Base-by-base conservation (phyloP, 1,140 invertebrate species). In the Mamestra configurata region DNA sequence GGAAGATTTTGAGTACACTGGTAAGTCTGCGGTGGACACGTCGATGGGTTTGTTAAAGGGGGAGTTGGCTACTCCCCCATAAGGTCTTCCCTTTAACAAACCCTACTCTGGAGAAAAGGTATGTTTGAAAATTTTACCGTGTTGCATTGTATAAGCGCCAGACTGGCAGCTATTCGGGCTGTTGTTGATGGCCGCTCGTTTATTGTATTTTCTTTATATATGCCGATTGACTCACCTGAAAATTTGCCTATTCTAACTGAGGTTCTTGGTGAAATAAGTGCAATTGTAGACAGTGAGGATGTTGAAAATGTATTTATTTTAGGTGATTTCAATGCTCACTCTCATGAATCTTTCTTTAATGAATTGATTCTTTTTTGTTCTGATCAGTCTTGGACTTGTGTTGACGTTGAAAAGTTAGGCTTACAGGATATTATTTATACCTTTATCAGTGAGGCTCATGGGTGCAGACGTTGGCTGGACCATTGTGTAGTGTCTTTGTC, bases 101-200 rank as follows among this genome's bases (percentile, higher is more conserved):
- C 78, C 3, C 13, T 82, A 7, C 43, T 82, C 24, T 82, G 81
- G 81, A 43, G 6, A 79, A 79, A 24, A 49, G 20, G 22, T 64
- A 53, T 77, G 0, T 82, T 82, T 40, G 18, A 64, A 5, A 18
- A 4, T 5, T 77, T 79, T 18, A 71, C 75, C 11, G 80, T 18
- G 68, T 83, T 24, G 11, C 76, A 59, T 15, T 78, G 75, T 71
- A 55, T 75, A 7, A 82, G 68, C 73, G 10, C 46, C 57, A 7
- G 49, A 46, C 53, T 68, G 24, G n/a, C 18, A 13, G 64, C 64
- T 2, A 68, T 68, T 4, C 6, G 13, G 20, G 64, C 20, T 8
- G 18, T 13, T 4, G 15, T 20, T 43, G 37, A 18, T 20, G 37
- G 24, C 18, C 11, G 53, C 0, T 57, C 51, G 20, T 4, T 57